Evolutionary conservation across 1,140 invertebrate genomes (phyloP).

Genomic region (Danaus plexippus): DNA sequence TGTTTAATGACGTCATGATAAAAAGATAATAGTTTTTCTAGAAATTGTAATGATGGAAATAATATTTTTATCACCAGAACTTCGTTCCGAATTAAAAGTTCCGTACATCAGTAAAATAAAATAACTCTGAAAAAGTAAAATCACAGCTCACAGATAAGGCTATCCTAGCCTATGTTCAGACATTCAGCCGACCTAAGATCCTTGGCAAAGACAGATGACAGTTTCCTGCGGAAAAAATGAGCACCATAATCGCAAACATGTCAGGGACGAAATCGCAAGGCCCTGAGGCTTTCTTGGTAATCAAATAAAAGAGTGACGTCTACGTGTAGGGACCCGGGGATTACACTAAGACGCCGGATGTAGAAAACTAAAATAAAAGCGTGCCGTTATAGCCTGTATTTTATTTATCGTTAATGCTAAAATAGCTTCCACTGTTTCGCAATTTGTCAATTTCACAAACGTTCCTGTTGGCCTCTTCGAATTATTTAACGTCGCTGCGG

Average conservation of each 20-base stretch:
- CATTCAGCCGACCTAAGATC: background rate
- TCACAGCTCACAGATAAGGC: too few relatives aligned
- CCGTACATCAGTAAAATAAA: too few relatives aligned
- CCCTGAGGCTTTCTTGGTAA: constrained; percentile 29
- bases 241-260: constrained; percentile 32
- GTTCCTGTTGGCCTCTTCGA: constrained; percentile 10
- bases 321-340: constrained; percentile 24
- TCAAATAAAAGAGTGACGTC: constrained; percentile 34
- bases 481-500: constrained; percentile 9
- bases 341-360: constrained; percentile 19
- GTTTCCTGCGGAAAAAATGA: constrained; percentile 26
- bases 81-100: too few relatives aligned
- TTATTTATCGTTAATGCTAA: constrained; percentile 19
- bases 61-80: too few relatives aligned
- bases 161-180: too few relatives aligned
- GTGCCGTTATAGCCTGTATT: constrained; percentile 14
- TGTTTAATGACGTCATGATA: too few relatives aligned
- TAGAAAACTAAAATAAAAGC: constrained; percentile 23
- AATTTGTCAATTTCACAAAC: constrained; percentile 19
- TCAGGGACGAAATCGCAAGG: constrained; percentile 25
- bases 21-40: too few relatives aligned
- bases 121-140: too few relatives aligned
- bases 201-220: constrained; percentile 22
- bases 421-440: constrained; percentile 15
- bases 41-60: too few relatives aligned